Conservation (phyloP, 1,140 invertebrate genomes). For the Leucophenga varia region DNA sequence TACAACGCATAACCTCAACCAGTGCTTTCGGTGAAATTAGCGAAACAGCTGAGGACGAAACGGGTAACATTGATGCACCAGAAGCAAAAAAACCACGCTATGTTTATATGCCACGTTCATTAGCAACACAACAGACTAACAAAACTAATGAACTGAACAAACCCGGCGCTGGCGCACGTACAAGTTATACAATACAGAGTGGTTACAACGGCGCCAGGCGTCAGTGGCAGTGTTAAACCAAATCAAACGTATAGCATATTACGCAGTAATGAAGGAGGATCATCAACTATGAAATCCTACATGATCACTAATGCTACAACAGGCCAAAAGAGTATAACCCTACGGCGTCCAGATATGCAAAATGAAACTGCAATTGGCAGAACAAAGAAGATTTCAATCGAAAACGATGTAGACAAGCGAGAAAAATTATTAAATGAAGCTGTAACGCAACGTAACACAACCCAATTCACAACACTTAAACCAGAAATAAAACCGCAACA, state of each 20-base stretch:
- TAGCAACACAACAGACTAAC: constrained; percentile 2
- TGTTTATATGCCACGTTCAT: constrained; percentile 24
- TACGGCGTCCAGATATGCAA: too few species aligned
- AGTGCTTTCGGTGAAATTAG: constrained; percentile 10
- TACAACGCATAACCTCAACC: constrained; percentile 24
- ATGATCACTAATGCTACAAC: too few species aligned
- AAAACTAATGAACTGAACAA: constrained; percentile 6
- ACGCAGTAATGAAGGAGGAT: too few species aligned
- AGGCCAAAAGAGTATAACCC: too few species aligned
- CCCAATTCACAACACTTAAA: not conserved
- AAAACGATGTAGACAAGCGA: too few species aligned
- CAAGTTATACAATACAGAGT: not conserved
- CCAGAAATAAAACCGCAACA: constrained; percentile 22
- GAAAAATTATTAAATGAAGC: too few species aligned
- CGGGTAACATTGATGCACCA: constrained; percentile 26
- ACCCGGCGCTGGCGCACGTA: constrained; percentile 10
- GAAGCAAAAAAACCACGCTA: constrained; percentile 42
- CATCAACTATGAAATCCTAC: too few species aligned
- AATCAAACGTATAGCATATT: too few species aligned
- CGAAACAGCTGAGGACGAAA: constrained; percentile 7
- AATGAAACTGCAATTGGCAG: too few species aligned
- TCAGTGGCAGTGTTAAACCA: not conserved
- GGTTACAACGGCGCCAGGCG: constrained; percentile 13
- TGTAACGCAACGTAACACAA: not conserved
- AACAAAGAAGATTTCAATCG: too few species aligned